Evolutionary conservation across 2,797 vertebrate genomes (phyloP), one percentile per base, ranked within the genome.

Genomic region (Apogon hyalosoma): DNA sequence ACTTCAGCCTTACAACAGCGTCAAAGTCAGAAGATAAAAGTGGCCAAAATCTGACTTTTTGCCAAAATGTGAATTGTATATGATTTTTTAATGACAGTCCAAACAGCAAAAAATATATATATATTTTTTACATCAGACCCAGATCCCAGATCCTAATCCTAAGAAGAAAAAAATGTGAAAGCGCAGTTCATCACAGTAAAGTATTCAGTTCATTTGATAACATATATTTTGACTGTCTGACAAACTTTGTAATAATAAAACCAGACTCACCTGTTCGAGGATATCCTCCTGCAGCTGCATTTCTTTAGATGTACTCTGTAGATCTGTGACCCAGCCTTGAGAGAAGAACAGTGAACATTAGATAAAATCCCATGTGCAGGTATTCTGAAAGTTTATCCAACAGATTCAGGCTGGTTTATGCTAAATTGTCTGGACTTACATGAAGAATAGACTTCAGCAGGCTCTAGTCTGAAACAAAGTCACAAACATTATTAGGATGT

Each of bases 301-400:
- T 4, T 87, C 84, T 1, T 1, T 13, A 4, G 68, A 82, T 11
- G 49, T 15, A 10, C 9, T 38, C 63, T 88, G 75, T 5, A 93
- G 63, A 41, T 87, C 45, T 50, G 65, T 46, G 53, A 90, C 67
- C 89, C 90, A 93, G 39, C 48, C 84, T 91, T 31, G 1, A 60
- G n/a, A 45, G 3, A 39, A 31, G 0, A 45, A 3, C 0, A 15
- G 5, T 48, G 3, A 7, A 1, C 1, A 11, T 76, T 11, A 41
- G 5, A 58, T 1, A 47, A 38, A 2, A 11, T 48, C 12, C 15
- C 6, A 69, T 28, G n/a, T n/a, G 3, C 0, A 43, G n/a, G 9
- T 8, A 2, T 16, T 11, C 24, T 49, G 2, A 3, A 68, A 15
- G 10, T 2, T 28, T 38, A 14, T 18, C 3, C 2, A 4, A n/a